These are phyloP conservation scores for Aromia moschata DNA, from an alignment of 2,888 invertebrate species.

Conservation along the genomic window DNA sequence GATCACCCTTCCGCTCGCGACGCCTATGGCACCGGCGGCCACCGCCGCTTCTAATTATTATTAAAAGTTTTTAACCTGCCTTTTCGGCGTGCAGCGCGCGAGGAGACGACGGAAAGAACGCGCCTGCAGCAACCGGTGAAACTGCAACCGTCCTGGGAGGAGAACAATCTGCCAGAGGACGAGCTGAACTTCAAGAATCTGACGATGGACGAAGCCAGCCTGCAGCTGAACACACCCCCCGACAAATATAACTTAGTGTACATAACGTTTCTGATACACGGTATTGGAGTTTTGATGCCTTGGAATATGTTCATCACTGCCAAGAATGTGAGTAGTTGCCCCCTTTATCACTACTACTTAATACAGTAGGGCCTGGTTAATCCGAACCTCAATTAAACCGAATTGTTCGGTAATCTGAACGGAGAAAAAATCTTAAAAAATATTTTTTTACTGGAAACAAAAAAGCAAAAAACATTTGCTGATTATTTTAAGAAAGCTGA, in stretches of 20 bases:
- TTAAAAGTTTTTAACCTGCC: too few relatives aligned
- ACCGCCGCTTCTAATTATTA: too few relatives aligned
- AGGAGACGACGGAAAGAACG: constrained; percentile 66
- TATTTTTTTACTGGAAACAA: too few relatives aligned
- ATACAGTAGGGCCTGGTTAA: too few relatives aligned
- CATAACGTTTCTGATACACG: constrained; percentile 89
- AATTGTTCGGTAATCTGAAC: too few relatives aligned
- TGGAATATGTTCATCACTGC: constrained; percentile 99
- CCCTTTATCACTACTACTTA: too few relatives aligned
- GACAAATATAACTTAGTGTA: constrained; percentile 86
- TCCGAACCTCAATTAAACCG: too few relatives aligned
- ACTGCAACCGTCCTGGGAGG: constrained; percentile 89
- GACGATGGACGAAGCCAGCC: constrained; percentile 73
- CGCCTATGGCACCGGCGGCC: too few relatives aligned
- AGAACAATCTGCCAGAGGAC: constrained; percentile 82
- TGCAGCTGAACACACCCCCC: constrained; percentile 79
- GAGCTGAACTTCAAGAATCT: constrained; percentile 78
- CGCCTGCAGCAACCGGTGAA: constrained; percentile 81
- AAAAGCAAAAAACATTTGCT: too few relatives aligned
- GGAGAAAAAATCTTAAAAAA: too few relatives aligned
- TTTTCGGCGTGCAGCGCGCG: constrained; percentile 28
- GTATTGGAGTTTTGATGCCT: constrained; percentile 92
- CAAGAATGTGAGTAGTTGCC: constrained; percentile 74
- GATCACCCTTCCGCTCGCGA: too few relatives aligned
- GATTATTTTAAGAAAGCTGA: too few relatives aligned